Conservation (phyloP, 2,888 invertebrate species). For the Amphiduros pacificus region DNA sequence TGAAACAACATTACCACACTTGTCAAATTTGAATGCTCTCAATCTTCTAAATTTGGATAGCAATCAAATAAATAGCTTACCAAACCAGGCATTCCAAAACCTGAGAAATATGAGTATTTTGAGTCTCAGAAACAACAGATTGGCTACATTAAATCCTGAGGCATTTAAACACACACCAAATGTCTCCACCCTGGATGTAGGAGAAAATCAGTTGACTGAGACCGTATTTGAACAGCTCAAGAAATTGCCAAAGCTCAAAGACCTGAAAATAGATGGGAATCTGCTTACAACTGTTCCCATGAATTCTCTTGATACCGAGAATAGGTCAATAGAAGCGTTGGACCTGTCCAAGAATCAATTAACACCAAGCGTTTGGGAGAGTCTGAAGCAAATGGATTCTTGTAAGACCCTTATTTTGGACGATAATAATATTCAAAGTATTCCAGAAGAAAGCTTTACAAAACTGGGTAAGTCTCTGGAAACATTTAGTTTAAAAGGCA, state of each 20-base stretch:
- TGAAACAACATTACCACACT: slow-evolving; percentile 1
- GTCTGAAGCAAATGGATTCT: slow-evolving; percentile 2
- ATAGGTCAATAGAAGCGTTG: slow-evolving; percentile 4
- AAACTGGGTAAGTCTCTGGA: slow-evolving; percentile 7
- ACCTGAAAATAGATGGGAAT: slow-evolving; percentile 16
- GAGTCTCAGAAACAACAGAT: slow-evolving; percentile 13
- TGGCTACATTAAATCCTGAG: slow-evolving; percentile 1
- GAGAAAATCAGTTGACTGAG: slow-evolving; percentile 12
- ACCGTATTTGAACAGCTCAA: slow-evolving; percentile 8
- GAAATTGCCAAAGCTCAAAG: background rate
- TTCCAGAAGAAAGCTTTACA: slow-evolving; percentile 7
- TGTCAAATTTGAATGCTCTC: slow-evolving; percentile 10
- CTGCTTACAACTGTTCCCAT: background rate
- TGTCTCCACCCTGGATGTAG: slow-evolving; percentile 19
- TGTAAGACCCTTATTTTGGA: slow-evolving; percentile 15
- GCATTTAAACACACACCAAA: slow-evolving; percentile 8
- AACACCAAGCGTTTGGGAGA: background rate
- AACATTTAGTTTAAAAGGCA: slow-evolving; percentile 12
- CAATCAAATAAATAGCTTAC: slow-evolving; percentile 13
- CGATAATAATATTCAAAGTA: slow-evolving; percentile 7
- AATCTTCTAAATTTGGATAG: slow-evolving; percentile 11
- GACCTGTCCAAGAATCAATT: slow-evolving; percentile 10
- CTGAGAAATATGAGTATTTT: slow-evolving; percentile 19
- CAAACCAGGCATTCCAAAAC: slow-evolving; percentile 6
- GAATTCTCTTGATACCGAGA: background rate